Evolutionary conservation across 23 tunicate genomes (phyloP).

Genomic region (Diplosoma virens): DNA sequence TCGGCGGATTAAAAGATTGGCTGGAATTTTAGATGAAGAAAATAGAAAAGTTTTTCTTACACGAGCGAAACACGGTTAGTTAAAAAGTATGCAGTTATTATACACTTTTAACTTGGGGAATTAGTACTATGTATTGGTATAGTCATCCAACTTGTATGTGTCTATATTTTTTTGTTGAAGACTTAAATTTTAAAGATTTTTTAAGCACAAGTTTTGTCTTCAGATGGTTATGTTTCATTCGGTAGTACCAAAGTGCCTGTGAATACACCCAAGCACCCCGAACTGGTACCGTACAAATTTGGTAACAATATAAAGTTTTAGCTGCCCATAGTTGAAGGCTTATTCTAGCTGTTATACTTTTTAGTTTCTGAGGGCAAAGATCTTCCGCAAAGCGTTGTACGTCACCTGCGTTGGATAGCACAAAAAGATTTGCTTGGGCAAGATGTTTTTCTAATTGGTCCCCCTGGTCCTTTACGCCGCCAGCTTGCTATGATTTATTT

Average conservation of each 20-base stretch:
- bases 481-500: conserved; percentile 81
- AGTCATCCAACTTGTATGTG: background rate
- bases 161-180: background rate
- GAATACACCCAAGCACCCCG: conserved; percentile 61
- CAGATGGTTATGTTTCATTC: conserved; percentile 77
- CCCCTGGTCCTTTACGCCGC: conserved; percentile 88
- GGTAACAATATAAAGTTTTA: conserved; percentile 30
- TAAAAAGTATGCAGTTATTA: background rate
- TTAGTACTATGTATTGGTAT: background rate
- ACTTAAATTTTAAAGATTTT: background rate
- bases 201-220: background rate
- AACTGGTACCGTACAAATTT: conserved; percentile 68
- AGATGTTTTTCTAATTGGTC: conserved; percentile 89
- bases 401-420: conserved; percentile 90
- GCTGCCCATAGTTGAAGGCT: background rate
- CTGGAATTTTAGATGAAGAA: conserved; percentile 58
- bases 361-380: conserved; percentile 51
- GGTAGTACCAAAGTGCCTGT: conserved; percentile 84
- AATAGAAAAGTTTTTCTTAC: conserved; percentile 28
- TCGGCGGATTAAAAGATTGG: conserved; percentile 39
- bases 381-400: conserved; percentile 65
- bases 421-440: conserved; percentile 94
- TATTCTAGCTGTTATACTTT: background rate
- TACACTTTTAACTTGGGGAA: background rate
- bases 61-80: conserved; percentile 56